Evolutionary conservation across 2,113 vertebrate genomes (phyloP).

Genomic region (Pterocles orientalis): DNA sequence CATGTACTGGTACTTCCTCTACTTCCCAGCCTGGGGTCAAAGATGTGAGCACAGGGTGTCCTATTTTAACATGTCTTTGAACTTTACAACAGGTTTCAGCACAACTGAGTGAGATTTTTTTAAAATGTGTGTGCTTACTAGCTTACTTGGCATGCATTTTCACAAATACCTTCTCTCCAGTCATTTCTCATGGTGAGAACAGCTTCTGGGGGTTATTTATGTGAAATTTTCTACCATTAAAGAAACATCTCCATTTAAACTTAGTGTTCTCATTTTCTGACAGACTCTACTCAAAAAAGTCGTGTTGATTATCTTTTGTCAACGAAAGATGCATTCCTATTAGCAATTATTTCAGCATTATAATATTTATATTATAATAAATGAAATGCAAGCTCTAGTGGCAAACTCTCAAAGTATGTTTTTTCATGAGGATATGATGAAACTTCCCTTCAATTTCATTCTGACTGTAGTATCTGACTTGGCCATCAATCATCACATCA

Average conservation of each 20-base stretch:
- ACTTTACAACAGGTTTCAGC: background rate
- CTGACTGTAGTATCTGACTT: background rate
- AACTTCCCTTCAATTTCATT: background rate
- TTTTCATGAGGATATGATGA: background rate
- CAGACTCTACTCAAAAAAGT: background rate
- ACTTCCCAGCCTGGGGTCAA: background rate
- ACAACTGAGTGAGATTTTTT: background rate
- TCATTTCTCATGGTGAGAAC: background rate
- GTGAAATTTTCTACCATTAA: background rate
- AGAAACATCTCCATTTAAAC: background rate
- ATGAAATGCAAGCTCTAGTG: accelerated
- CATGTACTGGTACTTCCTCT: accelerated
- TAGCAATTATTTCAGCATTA: background rate
- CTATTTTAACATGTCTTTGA: background rate
- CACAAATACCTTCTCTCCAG: background rate
- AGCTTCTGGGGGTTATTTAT: background rate
- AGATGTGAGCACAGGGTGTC: background rate
- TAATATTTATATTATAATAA: background rate
- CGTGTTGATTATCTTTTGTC: background rate
- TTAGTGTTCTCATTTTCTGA: background rate
- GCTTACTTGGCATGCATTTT: background rate
- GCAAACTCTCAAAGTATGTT: background rate
- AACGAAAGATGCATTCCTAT: background rate
- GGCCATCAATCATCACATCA: background rate
- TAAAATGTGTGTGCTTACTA: background rate